Conservation (phyloP, 2,888 invertebrate species). For the Xestia rhomboidea region DNA sequence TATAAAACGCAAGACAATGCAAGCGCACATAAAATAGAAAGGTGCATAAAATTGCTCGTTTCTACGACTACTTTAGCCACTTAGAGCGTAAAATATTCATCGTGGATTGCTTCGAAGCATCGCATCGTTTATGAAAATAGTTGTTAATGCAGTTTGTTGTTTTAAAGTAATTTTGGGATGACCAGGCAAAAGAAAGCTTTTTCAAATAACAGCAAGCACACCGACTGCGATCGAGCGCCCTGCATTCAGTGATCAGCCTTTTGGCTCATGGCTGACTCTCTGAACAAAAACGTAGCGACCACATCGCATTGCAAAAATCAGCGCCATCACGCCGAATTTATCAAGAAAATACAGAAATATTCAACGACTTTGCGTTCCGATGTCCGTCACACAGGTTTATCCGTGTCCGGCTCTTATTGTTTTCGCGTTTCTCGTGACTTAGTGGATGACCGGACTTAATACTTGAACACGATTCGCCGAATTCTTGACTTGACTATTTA, state of each 20-base stretch:
- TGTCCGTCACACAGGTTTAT: not conserved
- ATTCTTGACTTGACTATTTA: not conserved
- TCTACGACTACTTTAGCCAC: slow-evolving; percentile 1
- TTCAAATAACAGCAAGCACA: too few species aligned
- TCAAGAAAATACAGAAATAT: not conserved
- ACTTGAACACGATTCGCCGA: not conserved
- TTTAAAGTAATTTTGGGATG: not conserved
- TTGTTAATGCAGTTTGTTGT: not conserved
- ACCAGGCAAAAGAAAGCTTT: not conserved
- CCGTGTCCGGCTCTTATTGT: not conserved
- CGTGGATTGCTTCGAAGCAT: slow-evolving; percentile 9
- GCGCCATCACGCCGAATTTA: not conserved
- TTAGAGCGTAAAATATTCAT: slow-evolving; percentile 30
- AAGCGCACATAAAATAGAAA: slow-evolving; percentile 21
- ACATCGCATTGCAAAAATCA: too few species aligned
- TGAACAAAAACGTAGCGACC: not conserved
- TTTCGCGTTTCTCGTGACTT: not conserved
- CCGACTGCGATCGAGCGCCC: not conserved
- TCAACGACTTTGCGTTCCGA: not conserved
- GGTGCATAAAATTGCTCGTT: slow-evolving; percentile 13
- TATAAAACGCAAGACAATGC: slow-evolving; percentile 16
- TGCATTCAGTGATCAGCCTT: not conserved
- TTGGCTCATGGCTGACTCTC: not conserved
- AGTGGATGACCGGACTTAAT: not conserved
- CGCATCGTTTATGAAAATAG: slow-evolving; percentile 22